Conservation (phyloP, 2,888 invertebrate genomes). For the Mesorhabditis belari region DNA sequence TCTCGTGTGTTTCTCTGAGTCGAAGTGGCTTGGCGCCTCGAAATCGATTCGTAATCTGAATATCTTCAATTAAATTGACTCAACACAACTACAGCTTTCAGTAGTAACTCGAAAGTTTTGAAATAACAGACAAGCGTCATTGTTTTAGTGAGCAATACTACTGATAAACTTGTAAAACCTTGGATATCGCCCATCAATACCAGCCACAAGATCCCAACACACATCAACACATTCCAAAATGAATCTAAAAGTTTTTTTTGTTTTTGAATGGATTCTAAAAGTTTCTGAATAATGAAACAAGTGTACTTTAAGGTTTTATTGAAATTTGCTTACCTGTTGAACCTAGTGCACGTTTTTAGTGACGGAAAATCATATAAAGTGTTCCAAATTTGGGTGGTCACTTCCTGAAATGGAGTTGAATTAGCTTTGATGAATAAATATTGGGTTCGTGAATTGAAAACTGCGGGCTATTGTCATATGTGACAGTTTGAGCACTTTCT, state of each 20-base stretch:
- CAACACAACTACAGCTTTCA: too few species aligned
- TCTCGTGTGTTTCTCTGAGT: conserved; percentile 23
- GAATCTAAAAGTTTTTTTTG: conserved; percentile 57
- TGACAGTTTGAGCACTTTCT: too few species aligned
- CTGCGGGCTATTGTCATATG: too few species aligned
- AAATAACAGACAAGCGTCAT: not conserved
- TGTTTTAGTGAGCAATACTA: not conserved
- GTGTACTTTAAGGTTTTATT: too few species aligned
- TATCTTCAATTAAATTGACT: not conserved
- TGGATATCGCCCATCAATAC: conserved; percentile 28
- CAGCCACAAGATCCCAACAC: conserved; percentile 72
- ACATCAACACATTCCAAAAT: conserved; percentile 74
- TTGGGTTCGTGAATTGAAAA: too few species aligned
- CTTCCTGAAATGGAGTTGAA: conserved; percentile 62
- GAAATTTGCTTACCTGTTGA: too few species aligned
- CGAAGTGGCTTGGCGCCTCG: conserved; percentile 25
- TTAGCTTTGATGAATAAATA: too few species aligned
- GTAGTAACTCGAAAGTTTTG: too few species aligned
- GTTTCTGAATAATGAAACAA: too few species aligned
- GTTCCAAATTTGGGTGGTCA: conserved; percentile 69
- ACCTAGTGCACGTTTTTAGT: conserved; percentile 70
- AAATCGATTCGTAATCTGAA: conserved; percentile 28
- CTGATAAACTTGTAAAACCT: conserved; percentile 8
- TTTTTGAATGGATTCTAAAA: not conserved
- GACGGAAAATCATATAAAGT: conserved; percentile 89